Evolutionary conservation across 2,888 invertebrate species (phyloP).

Genomic region (Napeogenes inachia): DNA sequence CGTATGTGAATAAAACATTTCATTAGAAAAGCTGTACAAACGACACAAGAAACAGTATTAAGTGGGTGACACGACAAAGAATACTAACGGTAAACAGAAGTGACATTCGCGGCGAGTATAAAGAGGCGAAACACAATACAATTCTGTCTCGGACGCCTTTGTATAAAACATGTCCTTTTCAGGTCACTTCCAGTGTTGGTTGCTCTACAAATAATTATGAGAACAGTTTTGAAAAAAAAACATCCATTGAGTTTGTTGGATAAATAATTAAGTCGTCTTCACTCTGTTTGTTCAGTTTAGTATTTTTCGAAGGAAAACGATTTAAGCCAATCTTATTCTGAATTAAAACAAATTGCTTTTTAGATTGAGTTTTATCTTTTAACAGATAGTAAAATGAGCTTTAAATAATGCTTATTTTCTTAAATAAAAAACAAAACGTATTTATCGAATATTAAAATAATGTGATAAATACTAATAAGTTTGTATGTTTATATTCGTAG

Average conservation of each 20-base stretch:
- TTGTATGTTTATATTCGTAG: too few species aligned
- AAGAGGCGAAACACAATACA: slow-evolving; percentile 61
- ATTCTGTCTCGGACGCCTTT: slow-evolving; percentile 63
- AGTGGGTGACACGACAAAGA: slow-evolving; percentile 59
- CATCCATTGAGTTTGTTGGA: slow-evolving; percentile 33
- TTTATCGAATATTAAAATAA: neutral
- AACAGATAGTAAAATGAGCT: neutral
- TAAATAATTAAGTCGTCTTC: slow-evolving; percentile 5
- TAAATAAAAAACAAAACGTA: neutral
- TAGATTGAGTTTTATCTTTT: neutral
- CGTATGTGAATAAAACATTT: slow-evolving; percentile 35
- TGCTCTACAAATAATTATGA: slow-evolving; percentile 63
- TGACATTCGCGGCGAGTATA: slow-evolving; percentile 52
- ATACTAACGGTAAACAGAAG: slow-evolving; percentile 48
- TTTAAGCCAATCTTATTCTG: slow-evolving; percentile 1
- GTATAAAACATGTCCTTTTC: slow-evolving; percentile 65
- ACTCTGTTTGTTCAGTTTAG: slow-evolving; percentile 2
- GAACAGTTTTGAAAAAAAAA: slow-evolving; percentile 42
- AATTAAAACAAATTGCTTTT: slow-evolving; percentile 5
- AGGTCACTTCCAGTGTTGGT: slow-evolving; percentile 67
- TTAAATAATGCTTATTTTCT: neutral
- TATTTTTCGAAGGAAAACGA: slow-evolving; percentile 2
- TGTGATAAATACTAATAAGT: too few species aligned
- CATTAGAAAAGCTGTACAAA: slow-evolving; percentile 35
- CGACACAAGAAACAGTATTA: slow-evolving; percentile 38